These are phyloP conservation scores for Genyomyrus donnyi DNA, from an alignment of 2,113 vertebrate genomes.

Conservation along the genomic window DNA sequence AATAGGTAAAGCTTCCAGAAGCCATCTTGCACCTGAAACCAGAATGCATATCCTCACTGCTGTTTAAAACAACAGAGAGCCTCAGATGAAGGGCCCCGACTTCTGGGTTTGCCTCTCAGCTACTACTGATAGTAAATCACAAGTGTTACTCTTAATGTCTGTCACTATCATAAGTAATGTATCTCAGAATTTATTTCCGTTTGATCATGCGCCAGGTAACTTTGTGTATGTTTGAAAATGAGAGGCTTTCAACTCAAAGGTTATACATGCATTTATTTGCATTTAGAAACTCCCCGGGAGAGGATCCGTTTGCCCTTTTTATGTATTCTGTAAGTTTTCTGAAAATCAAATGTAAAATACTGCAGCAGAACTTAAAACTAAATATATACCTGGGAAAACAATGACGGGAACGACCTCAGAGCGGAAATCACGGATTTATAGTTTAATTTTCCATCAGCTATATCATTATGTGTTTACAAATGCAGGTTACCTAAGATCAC, in stretches of 20 bases:
- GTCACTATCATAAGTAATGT: slow-evolving; percentile 47
- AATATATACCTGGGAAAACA: slow-evolving; percentile 27
- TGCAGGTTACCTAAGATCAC: neutral
- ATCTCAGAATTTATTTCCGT: slow-evolving; percentile 61
- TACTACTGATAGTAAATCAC: neutral
- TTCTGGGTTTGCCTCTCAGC: neutral
- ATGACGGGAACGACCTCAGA: slow-evolving; percentile 22
- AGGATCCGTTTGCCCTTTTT: slow-evolving; percentile 38
- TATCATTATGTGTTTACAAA: neutral
- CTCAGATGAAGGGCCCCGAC: neutral
- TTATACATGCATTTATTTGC: slow-evolving; percentile 67
- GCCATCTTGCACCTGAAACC: neutral
- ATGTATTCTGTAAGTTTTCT: slow-evolving; percentile 35
- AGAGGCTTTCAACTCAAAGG: slow-evolving; percentile 63
- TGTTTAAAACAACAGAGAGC: neutral
- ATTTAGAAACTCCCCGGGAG: slow-evolving; percentile 45
- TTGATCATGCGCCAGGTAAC: slow-evolving; percentile 54
- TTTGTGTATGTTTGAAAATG: slow-evolving; percentile 67
- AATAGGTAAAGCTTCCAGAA: neutral
- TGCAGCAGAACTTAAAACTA: slow-evolving; percentile 41
- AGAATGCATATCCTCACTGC: neutral
- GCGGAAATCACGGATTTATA: slow-evolving; percentile 55
- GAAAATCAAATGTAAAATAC: slow-evolving; percentile 41
- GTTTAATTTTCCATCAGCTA: slow-evolving; percentile 17
- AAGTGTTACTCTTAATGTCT: slow-evolving; percentile 38